Evolutionary conservation across 2,797 vertebrate species (phyloP).

Genomic region (Arrhamphus sclerolepis): DNA sequence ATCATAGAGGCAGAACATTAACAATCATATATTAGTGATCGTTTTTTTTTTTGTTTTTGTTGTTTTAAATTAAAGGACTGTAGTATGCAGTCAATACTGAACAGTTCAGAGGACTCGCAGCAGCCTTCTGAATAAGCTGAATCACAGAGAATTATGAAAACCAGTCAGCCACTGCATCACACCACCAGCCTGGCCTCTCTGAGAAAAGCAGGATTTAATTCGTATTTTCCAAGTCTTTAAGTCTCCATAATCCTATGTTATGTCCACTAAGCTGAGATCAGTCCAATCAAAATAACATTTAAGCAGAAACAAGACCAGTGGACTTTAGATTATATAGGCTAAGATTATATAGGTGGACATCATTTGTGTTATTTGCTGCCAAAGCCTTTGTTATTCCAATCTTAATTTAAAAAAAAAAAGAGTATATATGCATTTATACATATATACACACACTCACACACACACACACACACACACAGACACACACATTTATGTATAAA

Average conservation of each 20-base stretch:
- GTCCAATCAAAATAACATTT: neutral
- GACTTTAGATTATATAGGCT: neutral
- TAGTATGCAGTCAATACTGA: neutral
- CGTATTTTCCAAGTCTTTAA: conserved; percentile 2
- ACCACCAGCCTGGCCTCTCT: neutral
- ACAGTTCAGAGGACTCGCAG: conserved; percentile 8
- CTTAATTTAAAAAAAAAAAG: neutral
- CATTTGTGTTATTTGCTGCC: no score
- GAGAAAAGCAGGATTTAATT: conserved; percentile 6
- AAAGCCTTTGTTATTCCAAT: neutral
- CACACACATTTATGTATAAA: no score
- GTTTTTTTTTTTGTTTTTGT: no score
- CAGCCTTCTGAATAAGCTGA: conserved; percentile 11
- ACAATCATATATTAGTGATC: neutral
- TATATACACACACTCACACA: no score
- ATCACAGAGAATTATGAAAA: neutral
- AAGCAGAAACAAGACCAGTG: neutral
- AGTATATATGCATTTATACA: neutral
- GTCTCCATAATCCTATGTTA: conserved; percentile 15
- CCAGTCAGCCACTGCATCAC: conserved; percentile 8
- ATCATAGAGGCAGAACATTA: conserved; percentile 2
- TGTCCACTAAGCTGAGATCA: conserved; percentile 19
- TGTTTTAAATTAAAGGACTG: conserved; percentile 4
- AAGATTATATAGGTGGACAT: no score
- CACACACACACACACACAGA: no score